These are phyloP conservation scores for Macrosoma leucophasiata DNA, from an alignment of 2,888 invertebrate species.

Conservation along the genomic window DNA sequence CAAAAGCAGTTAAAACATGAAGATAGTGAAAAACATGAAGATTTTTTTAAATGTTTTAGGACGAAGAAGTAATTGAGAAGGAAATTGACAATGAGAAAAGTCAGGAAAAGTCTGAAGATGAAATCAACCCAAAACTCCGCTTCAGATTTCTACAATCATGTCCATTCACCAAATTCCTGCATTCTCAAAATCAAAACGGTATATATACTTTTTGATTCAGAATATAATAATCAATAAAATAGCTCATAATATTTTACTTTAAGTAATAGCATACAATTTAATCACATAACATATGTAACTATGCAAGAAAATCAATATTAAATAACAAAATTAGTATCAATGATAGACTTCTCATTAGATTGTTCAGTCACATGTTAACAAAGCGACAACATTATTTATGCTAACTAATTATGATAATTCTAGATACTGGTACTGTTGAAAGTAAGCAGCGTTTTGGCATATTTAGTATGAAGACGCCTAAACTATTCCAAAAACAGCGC, in stretches of 20 bases:
- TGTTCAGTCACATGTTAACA: too few relatives aligned
- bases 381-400: not conserved
- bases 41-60: slow-evolving; percentile 39
- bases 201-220: slow-evolving; percentile 15
- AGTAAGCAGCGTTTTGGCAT: slow-evolving; percentile 30
- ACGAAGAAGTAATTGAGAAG: slow-evolving; percentile 55
- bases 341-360: too few relatives aligned
- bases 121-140: slow-evolving; percentile 48
- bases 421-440: slow-evolving; percentile 35
- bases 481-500: slow-evolving; percentile 74
- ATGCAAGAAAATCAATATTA: too few relatives aligned
- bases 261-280: not conserved
- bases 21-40: not conserved
- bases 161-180: slow-evolving; percentile 57
- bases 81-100: slow-evolving; percentile 52
- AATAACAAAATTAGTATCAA: too few relatives aligned
- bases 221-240: not conserved
- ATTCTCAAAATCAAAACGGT: slow-evolving; percentile 52
- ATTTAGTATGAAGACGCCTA: slow-evolving; percentile 58
- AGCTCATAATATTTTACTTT: too few relatives aligned
- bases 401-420: slow-evolving; percentile 9
- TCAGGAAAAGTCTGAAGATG: slow-evolving; percentile 43
- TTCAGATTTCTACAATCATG: slow-evolving; percentile 58
- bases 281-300: too few relatives aligned
- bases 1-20: too few relatives aligned